These are phyloP conservation scores for Daubentonia madagascariensis DNA, from an alignment of 2,113 vertebrate genomes.

Conservation along the genomic window DNA sequence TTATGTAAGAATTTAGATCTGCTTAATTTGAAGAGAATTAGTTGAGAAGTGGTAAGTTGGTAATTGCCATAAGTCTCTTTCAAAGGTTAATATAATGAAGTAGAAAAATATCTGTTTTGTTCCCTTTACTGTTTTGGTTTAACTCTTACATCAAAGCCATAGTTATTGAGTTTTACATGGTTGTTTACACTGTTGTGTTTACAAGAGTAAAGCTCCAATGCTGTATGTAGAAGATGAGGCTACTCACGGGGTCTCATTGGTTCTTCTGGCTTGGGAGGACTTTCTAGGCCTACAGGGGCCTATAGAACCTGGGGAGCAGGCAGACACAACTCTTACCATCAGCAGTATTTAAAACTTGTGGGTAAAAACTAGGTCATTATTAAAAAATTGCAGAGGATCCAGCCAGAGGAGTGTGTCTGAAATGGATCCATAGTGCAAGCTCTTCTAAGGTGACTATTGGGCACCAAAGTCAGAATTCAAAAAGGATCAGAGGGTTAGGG, in stretches of 20 bases:
- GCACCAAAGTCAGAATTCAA: background rate
- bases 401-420: background rate
- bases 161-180: background rate
- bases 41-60: background rate
- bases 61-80: background rate
- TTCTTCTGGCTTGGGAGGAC: background rate
- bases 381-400: background rate
- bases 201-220: background rate
- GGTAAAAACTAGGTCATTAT: background rate
- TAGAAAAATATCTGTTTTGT: background rate
- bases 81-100: background rate
- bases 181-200: background rate
- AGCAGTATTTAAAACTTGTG: background rate
- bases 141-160: background rate
- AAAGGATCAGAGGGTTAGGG: background rate
- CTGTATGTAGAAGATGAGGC: background rate
- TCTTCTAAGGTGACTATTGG: background rate
- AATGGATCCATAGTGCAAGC: background rate
- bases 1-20: background rate
- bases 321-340: background rate
- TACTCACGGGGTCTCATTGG: background rate
- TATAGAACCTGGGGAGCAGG: background rate
- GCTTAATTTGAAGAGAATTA: background rate
- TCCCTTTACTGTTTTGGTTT: background rate
- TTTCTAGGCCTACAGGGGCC: background rate